phyloP scores from a whole-genome alignment of 2,888 invertebrate species.

The Copidosoma aretas region DNA sequence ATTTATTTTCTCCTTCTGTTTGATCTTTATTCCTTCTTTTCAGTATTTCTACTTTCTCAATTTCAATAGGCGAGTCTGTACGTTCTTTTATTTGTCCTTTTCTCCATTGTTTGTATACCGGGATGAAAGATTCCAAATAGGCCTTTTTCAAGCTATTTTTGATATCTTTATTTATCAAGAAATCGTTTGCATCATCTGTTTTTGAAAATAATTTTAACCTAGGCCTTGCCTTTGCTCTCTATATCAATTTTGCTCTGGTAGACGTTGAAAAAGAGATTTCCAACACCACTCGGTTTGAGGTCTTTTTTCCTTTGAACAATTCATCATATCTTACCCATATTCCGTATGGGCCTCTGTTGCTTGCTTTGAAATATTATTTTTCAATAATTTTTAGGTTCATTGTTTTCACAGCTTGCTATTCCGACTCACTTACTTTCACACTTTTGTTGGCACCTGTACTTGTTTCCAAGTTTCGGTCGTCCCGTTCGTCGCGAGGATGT shows the following conservation, averaged over 20 bases:
- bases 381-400: no score
- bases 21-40: neutral
- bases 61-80: neutral
- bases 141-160: neutral
- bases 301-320: no score
- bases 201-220: conserved; percentile 10
- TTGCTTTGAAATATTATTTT: no score
- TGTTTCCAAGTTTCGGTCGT: no score
- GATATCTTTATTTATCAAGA: neutral
- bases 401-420: no score
- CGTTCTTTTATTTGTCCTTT: conserved; percentile 1
- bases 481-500: no score
- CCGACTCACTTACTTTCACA: no score
- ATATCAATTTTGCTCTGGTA: conserved; percentile 5
- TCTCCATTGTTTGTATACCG: conserved; percentile 15
- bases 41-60: neutral
- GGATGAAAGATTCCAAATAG: neutral
- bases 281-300: neutral
- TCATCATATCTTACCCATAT: no score
- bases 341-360: no score
- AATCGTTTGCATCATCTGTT: neutral
- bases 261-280: conserved; percentile 4
- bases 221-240: conserved; percentile 4
- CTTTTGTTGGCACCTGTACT: no score
- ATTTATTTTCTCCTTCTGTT: neutral